Conservation (phyloP, 1,140 invertebrate genomes). For the Drosophila yakuba region DNA sequence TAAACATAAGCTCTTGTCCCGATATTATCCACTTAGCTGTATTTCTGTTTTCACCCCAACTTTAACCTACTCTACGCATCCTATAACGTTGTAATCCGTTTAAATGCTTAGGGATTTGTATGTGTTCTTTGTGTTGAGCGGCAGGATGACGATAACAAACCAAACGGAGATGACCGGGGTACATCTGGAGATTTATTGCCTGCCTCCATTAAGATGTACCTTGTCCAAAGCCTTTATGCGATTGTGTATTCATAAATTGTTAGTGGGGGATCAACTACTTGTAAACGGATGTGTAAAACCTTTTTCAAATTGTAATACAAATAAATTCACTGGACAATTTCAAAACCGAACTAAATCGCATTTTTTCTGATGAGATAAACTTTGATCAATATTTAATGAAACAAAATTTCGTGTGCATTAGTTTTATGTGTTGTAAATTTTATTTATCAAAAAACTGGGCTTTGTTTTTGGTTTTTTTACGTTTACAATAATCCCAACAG, state of each 20-base stretch:
- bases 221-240: constrained; percentile 34
- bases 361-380: background rate
- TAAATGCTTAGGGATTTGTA: no score
- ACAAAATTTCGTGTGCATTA: constrained; percentile 25
- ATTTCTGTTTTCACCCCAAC: constrained; percentile 25
- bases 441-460: constrained; percentile 66
- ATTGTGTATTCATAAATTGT: constrained; percentile 23
- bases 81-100: constrained; percentile 17
- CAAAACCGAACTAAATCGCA: constrained; percentile 8
- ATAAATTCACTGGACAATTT: constrained; percentile 35
- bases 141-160: constrained; percentile 6
- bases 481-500: constrained; percentile 49
- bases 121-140: no score
- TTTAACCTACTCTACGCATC: constrained; percentile 17
- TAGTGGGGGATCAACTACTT: constrained; percentile 40
- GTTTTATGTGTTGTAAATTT: constrained; percentile 61
- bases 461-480: constrained; percentile 57
- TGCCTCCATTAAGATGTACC: constrained; percentile 23
- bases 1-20: constrained; percentile 29
- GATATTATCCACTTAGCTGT: constrained; percentile 27
- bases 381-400: constrained; percentile 3
- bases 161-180: constrained; percentile 15
- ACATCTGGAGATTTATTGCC: constrained; percentile 22
- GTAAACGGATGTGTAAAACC: constrained; percentile 31
- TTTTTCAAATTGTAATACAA: constrained; percentile 51